A percentile compares a stretch with the other conserved stretches of the same genome.
Evolutionary conservation across 35 echinoderm and acorn worm species (phyloP).

Genomic region (Strongylocentrotus purpuratus): DNA sequence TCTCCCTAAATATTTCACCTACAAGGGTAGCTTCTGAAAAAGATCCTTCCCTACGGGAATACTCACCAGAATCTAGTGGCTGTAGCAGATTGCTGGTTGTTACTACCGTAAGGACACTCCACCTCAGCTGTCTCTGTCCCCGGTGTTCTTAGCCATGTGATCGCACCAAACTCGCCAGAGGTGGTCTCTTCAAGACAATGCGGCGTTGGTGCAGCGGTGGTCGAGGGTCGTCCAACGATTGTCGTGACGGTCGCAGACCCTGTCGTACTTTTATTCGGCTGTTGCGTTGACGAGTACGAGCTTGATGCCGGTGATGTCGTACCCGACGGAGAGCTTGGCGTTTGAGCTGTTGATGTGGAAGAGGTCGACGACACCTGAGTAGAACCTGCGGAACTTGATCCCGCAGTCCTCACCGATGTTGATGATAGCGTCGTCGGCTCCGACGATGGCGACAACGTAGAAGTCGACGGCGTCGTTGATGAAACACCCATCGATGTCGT

Average conservation of each 20-base stretch:
- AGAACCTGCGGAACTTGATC: neutral
- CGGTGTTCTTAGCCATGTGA: slow-evolving; percentile 34
- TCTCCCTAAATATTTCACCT: no score
- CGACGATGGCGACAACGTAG: neutral
- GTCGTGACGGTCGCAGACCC: neutral
- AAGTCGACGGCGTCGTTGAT: neutral
- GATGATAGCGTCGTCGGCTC: neutral
- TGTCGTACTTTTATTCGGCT: neutral
- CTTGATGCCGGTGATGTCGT: neutral
- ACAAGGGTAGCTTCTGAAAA: no score
- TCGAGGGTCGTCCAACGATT: neutral
- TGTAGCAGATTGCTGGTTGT: neutral
- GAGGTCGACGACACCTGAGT: neutral
- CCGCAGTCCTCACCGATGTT: neutral
- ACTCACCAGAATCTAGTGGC: slow-evolving; percentile 32
- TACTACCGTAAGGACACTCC: slow-evolving; percentile 22
- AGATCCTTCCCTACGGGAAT: neutral
- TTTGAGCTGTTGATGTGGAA: neutral
- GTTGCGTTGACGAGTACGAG: neutral
- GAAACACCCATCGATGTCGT: neutral
- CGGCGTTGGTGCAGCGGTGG: neutral
- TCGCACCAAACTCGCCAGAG: neutral
- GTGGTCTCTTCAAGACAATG: slow-evolving; percentile 42
- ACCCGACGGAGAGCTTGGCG: neutral
- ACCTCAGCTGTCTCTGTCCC: neutral